Conservation (phyloP, 1,140 invertebrate species). For the Drosophila pallidifrons region DNA sequence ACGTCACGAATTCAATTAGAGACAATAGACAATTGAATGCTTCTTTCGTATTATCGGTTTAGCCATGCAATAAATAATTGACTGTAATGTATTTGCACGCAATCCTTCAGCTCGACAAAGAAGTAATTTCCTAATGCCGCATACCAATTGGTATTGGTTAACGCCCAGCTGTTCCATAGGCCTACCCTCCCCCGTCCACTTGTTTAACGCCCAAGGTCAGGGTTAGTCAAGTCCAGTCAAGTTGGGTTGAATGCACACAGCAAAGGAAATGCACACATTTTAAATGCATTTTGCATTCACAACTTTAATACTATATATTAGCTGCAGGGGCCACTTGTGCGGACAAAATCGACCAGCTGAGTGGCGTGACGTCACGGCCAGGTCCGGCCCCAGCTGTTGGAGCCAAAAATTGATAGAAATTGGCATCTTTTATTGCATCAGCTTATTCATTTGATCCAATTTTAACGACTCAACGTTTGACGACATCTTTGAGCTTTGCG, state of each 20-base stretch:
- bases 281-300: conserved; percentile 34
- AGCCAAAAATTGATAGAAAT: conserved; percentile 7
- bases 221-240: conserved; percentile 16
- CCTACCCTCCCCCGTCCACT: background rate
- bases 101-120: conserved; percentile 10
- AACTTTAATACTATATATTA: conserved; percentile 6
- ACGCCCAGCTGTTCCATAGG: background rate
- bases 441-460: conserved; percentile 28
- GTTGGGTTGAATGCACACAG: conserved; percentile 1
- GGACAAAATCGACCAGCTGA: conserved; percentile 13
- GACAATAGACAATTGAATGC: conserved; percentile 21
- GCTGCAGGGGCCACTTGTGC: background rate
- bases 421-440: conserved; percentile 43
- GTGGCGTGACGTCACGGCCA: conserved; percentile 28
- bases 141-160: too few relatives aligned
- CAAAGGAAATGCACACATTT: conserved; percentile 24
- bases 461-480: conserved; percentile 24
- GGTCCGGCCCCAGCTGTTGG: conserved; percentile 14
- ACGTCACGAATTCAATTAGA: conserved; percentile 41
- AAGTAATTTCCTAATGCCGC: conserved; percentile 29
- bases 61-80: conserved; percentile 36
- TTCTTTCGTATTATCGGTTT: conserved; percentile 18
- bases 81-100: conserved; percentile 6
- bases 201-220: conserved; percentile 12
- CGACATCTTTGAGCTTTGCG: conserved; percentile 39